Evolutionary conservation across 1,140 invertebrate species (phyloP).

Genomic region (Amyelois transitella): DNA sequence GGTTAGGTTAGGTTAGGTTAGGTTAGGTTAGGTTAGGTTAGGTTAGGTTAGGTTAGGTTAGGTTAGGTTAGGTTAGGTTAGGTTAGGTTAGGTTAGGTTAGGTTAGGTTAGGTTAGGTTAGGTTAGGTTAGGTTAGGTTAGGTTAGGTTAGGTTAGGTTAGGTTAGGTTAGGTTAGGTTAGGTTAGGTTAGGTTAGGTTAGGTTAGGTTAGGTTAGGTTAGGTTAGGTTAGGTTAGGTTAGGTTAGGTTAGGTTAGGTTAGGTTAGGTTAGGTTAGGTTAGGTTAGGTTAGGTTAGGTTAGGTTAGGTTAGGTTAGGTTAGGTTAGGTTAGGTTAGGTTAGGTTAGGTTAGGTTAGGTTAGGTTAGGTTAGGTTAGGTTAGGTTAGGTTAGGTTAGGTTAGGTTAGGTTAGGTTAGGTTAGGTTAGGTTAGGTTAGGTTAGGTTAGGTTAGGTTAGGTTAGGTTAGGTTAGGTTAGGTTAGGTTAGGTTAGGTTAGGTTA

Average conservation of each 20-base stretch:
- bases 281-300: neutral
- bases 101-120: conserved; percentile 13
- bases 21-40: conserved; percentile 23
- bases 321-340: conserved; percentile 15
- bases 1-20: conserved; percentile 22
- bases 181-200: neutral
- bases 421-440: conserved; percentile 12
- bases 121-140: neutral
- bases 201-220: conserved; percentile 1
- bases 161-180: neutral
- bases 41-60: conserved; percentile 27
- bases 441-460: conserved; percentile 12
- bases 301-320: conserved; percentile 20
- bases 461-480: conserved; percentile 10
- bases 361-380: conserved; percentile 14
- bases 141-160: neutral
- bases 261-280: neutral
- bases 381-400: conserved; percentile 20
- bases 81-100: conserved; percentile 29
- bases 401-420: conserved; percentile 9
- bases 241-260: neutral
- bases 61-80: conserved; percentile 27
- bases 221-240: neutral
- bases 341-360: conserved; percentile 10
- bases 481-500: conserved; percentile 16